Percentiles rank a stretch among this genome's conserved stretches.
phyloP scores from a whole-genome alignment of 2,888 invertebrate genomes.

The Oligia fasciuncula region DNA sequence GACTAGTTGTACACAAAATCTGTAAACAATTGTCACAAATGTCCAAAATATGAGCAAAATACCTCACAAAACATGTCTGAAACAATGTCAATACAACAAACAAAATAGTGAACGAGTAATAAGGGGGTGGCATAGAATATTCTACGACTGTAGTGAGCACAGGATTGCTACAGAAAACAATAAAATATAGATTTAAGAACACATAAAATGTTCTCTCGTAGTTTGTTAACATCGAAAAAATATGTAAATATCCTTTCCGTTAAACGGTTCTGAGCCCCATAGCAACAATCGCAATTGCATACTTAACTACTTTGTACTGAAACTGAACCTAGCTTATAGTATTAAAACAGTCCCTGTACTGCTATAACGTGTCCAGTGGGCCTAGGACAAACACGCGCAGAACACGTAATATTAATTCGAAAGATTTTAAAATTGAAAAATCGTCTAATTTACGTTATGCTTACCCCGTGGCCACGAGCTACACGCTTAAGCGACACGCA shows the following conservation, averaged over 20 bases:
- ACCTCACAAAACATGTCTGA: neutral
- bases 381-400: neutral
- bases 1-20: too few species aligned
- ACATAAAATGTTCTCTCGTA: neutral
- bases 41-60: neutral
- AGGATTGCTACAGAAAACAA: neutral
- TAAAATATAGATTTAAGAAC: neutral
- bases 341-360: neutral
- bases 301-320: neutral
- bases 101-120: neutral
- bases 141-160: neutral
- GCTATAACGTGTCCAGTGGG: neutral
- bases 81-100: neutral
- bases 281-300: slow-evolving; percentile 4
- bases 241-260: neutral
- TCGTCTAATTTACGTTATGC: neutral
- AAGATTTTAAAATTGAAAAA: neutral
- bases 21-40: too few species aligned
- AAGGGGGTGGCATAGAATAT: neutral
- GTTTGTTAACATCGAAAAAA: neutral
- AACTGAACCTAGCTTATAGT: slow-evolving; percentile 1
- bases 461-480: neutral
- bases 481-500: neutral
- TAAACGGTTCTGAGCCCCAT: neutral
- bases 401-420: neutral